These are phyloP conservation scores for Alectura lathami DNA, from an alignment of 2,113 vertebrate genomes.

Conservation along the genomic window DNA sequence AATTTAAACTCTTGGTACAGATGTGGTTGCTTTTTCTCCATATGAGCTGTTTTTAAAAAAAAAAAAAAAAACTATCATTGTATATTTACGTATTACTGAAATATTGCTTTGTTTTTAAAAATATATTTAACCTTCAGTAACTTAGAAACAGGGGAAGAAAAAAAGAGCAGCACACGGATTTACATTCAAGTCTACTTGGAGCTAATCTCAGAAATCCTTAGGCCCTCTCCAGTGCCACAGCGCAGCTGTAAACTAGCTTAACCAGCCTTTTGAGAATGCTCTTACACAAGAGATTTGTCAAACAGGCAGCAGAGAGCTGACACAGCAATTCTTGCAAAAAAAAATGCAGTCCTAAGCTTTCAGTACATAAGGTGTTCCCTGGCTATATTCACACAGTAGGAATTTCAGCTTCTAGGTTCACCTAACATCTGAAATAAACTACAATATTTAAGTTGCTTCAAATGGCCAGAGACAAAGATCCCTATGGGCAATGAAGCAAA, in stretches of 20 bases:
- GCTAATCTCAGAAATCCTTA: background rate
- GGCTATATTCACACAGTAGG: background rate
- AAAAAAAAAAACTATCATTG: background rate
- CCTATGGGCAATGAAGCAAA: background rate
- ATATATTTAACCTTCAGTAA: background rate
- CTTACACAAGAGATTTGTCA: conserved; percentile 30
- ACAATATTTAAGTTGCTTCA: background rate
- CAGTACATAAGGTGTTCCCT: background rate
- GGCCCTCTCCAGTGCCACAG: background rate
- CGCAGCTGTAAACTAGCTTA: conserved; percentile 10
- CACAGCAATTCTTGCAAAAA: background rate
- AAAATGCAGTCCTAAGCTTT: conserved; percentile 28
- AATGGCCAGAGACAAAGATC: background rate
- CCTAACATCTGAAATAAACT: background rate
- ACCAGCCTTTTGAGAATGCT: conserved; percentile 5
- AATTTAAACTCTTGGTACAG: background rate
- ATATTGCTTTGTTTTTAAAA: background rate
- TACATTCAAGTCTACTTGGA: background rate
- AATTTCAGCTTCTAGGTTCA: background rate
- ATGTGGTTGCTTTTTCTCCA: background rate
- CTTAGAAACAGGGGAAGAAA: background rate
- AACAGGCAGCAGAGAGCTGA: conserved; percentile 1
- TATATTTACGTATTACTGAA: background rate
- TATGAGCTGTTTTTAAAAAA: background rate
- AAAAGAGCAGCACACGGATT: background rate